phyloP scores from a whole-genome alignment of 2,113 vertebrate species.

The Phaetusa simplex region DNA sequence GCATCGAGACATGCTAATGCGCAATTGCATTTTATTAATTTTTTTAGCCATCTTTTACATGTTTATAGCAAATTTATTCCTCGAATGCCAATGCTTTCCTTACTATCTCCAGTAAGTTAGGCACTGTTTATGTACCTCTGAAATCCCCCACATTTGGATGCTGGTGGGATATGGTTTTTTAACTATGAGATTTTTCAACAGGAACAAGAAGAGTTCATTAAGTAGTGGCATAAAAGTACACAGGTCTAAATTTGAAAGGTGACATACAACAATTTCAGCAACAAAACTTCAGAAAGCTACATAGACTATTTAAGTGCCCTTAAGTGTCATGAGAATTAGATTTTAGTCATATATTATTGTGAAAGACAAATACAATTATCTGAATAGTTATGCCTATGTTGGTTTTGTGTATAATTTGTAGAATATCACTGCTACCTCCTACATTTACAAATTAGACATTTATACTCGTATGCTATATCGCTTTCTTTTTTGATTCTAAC shows the following conservation, averaged over 20 bases:
- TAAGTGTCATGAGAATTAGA: neutral
- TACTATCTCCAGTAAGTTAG: neutral
- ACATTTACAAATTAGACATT: neutral
- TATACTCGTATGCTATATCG: neutral
- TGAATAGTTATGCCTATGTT: neutral
- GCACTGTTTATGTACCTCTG: neutral
- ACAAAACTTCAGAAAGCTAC: neutral
- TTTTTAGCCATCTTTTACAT: neutral
- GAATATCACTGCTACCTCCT: neutral
- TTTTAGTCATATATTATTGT: neutral
- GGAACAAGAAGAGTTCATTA: neutral
- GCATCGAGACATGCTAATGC: neutral
- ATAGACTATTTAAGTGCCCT: neutral
- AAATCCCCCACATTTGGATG: neutral
- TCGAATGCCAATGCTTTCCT: neutral
- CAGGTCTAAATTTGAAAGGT: neutral
- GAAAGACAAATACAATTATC: neutral
- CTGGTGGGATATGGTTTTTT: neutral
- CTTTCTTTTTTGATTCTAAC: neutral
- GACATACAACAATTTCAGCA: neutral
- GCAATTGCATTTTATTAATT: neutral
- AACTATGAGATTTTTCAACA: neutral
- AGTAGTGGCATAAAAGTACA: neutral
- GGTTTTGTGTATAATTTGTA: neutral
- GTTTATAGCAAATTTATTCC: neutral